phyloP scores from a whole-genome alignment of 2,888 invertebrate genomes.

The Drosophila pullipes region DNA sequence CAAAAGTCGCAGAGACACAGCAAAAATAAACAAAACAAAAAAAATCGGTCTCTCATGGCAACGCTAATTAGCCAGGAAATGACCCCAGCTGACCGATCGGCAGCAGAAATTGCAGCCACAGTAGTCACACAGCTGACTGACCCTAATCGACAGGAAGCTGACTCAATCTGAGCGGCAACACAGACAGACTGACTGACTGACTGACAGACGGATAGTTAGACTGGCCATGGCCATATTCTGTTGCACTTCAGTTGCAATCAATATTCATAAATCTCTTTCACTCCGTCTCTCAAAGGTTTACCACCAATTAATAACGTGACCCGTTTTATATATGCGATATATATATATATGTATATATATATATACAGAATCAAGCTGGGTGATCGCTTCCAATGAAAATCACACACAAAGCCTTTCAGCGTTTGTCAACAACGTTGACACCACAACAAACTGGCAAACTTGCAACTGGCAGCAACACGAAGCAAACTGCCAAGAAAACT shows the following conservation, averaged over 20 bases:
- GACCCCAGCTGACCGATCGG: conserved; percentile 80
- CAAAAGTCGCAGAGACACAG: conserved; percentile 21
- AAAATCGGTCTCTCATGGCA: conserved; percentile 58
- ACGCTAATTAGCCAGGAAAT: conserved; percentile 84
- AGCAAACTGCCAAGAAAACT: conserved; percentile 74
- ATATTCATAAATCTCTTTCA: conserved; percentile 75
- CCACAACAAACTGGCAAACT: conserved; percentile 41
- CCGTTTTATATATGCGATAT: conserved; percentile 60
- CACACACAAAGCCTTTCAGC: conserved; percentile 80
- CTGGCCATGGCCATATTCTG: conserved; percentile 52
- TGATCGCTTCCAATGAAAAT: conserved; percentile 80
- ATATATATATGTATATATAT: not conserved
- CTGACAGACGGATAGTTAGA: conserved; percentile 5
- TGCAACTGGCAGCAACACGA: conserved; percentile 64
- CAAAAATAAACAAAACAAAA: conserved; percentile 26
- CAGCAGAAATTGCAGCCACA: conserved; percentile 47
- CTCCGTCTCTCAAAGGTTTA: conserved; percentile 62
- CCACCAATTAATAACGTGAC: conserved; percentile 81
- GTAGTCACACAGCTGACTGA: conserved; percentile 69
- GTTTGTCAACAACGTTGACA: conserved; percentile 77
- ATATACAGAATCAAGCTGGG: conserved; percentile 73
- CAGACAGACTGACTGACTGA: not conserved
- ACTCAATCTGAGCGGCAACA: conserved; percentile 70
- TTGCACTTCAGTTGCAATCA: conserved; percentile 78
- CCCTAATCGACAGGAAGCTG: conserved; percentile 81